These are phyloP conservation scores for Drosophila persimilis DNA, from an alignment of 1,140 invertebrate species.

Conservation along the genomic window DNA sequence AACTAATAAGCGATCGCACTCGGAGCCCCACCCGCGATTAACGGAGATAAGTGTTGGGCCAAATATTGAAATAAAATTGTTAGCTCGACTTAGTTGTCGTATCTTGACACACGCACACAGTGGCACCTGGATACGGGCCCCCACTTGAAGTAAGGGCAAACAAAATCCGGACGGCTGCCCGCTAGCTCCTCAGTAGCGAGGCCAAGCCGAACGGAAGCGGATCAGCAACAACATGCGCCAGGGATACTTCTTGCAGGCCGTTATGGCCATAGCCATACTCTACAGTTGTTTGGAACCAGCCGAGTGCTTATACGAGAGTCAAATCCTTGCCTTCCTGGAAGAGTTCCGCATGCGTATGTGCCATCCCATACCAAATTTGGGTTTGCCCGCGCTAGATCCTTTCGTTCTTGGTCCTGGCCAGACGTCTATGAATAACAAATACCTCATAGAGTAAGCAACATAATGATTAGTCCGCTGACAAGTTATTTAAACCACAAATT, in stretches of 20 bases:
- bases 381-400: constrained; percentile 71
- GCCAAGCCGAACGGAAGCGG: constrained; percentile 17
- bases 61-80: constrained; percentile 31
- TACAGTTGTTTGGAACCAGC: constrained; percentile 37
- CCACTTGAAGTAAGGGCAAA: constrained; percentile 42
- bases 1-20: constrained; percentile 4
- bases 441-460: constrained; percentile 66
- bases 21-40: constrained; percentile 29
- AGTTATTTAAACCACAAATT: background rate
- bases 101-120: constrained; percentile 56
- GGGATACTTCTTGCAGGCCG: constrained; percentile 15
- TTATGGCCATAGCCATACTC: constrained; percentile 39
- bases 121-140: constrained; percentile 14
- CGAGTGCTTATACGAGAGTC: constrained; percentile 42
- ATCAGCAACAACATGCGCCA: constrained; percentile 23
- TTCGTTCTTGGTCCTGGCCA: constrained; percentile 44
- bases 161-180: constrained; percentile 37
- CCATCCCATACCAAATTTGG: constrained; percentile 73
- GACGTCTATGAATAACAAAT: constrained; percentile 58
- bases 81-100: constrained; percentile 18
- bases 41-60: constrained; percentile 31
- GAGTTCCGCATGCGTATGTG: constrained; percentile 71
- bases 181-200: constrained; percentile 35
- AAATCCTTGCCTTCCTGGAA: constrained; percentile 52
- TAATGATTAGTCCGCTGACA: too few species aligned